Evolutionary conservation across 2,888 invertebrate species (phyloP), one percentile per base, ranked within the genome.

Genomic region (Cephalotes varians): DNA sequence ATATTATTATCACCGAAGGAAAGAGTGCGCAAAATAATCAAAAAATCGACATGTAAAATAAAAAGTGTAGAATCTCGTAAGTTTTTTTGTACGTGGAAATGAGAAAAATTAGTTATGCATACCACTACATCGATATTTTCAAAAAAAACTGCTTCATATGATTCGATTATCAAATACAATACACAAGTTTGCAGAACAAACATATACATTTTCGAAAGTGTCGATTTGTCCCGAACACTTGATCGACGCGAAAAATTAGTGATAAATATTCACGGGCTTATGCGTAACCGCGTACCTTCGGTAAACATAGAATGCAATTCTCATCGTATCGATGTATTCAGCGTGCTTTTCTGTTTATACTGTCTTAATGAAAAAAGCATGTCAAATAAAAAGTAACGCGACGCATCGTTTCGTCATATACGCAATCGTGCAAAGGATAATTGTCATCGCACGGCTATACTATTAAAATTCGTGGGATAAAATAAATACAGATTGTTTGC

Each of bases 361-460:
- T 79, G 44, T 44, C 12, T 69, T 77, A 77, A 69, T 71, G 56
- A 56, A 56, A 71, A 79, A 71, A 44, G 77, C 71, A 58, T 44
- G 56, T 25, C 44, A 44, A 79, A 71, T 71, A 79, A 79, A 79
- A 79, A 71, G 44, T 76, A 71, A 79, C 56, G 25, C 31, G 31
- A 28, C 12, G 40, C 31, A 54, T 54, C 31, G 28, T 69, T 44
- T 28, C 10, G 31, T 31, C 21, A 44, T 31, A 31, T 31, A 18
- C 60, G 31, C 54, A 58, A 73, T 60, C 28, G 51, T 51, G 40
- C 12, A 25, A 54, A 77, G 54, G 44, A 34, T 79, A 79, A 71
- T 71, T 71, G 56, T 71, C 56, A 31, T 56, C 34, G 34, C 71
- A 2, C 15, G 37, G 4, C 37, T 40, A 28, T 3, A 44, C 44